Evolutionary conservation across 2,888 invertebrate species (phyloP).

Genomic region (Meandrusa payeni): DNA sequence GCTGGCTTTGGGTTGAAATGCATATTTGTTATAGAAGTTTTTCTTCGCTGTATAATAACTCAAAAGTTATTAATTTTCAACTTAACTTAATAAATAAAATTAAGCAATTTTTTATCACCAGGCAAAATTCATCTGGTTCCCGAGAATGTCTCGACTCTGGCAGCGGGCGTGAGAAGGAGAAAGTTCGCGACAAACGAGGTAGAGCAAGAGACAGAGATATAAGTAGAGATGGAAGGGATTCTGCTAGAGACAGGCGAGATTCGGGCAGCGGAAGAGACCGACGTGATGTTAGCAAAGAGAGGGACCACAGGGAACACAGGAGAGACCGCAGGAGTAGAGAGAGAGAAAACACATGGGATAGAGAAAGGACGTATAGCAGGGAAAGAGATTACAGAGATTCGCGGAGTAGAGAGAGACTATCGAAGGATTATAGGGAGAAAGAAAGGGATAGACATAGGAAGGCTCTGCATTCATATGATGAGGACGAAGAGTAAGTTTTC

Average conservation of each 20-base stretch:
- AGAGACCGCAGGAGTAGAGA: constrained; percentile 60
- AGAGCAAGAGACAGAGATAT: constrained; percentile 61
- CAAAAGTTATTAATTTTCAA: too few relatives aligned
- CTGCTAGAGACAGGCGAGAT: constrained; percentile 69
- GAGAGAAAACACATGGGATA: constrained; percentile 62
- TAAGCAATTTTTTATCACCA: constrained; percentile 33
- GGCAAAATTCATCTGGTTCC: constrained; percentile 73
- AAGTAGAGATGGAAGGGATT: constrained; percentile 51
- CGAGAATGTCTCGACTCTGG: constrained; percentile 74
- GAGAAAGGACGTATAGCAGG: constrained; percentile 71
- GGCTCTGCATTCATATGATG: constrained; percentile 84
- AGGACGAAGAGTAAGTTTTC: constrained; percentile 86
- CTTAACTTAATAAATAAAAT: too few relatives aligned
- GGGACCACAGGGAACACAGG: constrained; percentile 45
- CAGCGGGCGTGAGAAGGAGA: constrained; percentile 74
- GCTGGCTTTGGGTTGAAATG: too few relatives aligned
- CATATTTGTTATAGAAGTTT: too few relatives aligned
- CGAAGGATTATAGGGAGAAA: constrained; percentile 72
- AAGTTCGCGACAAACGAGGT: constrained; percentile 63
- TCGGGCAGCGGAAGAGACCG: constrained; percentile 71
- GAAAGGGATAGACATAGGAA: constrained; percentile 78
- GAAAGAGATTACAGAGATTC: constrained; percentile 65
- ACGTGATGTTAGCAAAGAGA: constrained; percentile 59
- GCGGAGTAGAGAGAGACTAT: constrained; percentile 70
- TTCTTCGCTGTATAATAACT: too few relatives aligned